Conservation (phyloP, 2,797 vertebrate species). For the Eulemur coronatus region DNA sequence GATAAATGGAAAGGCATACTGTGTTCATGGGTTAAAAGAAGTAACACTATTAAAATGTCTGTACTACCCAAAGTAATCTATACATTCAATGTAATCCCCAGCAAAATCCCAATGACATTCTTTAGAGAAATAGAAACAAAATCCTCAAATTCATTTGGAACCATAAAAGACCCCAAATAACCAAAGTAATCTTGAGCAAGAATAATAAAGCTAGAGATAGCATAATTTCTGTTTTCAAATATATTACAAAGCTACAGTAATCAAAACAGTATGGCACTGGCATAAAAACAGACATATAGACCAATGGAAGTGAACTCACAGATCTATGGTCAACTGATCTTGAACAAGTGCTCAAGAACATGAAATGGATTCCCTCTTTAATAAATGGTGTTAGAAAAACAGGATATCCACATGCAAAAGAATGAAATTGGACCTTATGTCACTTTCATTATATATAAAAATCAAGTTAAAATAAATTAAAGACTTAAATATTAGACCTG, state of each 20-base stretch:
- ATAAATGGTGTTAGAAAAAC: background rate
- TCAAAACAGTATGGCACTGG: background rate
- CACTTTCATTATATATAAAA: background rate
- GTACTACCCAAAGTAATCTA: background rate
- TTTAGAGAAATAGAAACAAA: background rate
- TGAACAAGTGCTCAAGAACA: background rate
- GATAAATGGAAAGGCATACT: background rate
- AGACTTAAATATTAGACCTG: background rate
- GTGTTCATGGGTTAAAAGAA: background rate
- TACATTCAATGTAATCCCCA: background rate
- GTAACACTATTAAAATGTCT: background rate
- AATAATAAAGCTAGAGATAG: background rate
- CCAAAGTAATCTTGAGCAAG: background rate
- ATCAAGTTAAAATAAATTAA: background rate
- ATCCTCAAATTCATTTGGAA: background rate
- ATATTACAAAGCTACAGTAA: background rate
- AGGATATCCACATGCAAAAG: background rate
- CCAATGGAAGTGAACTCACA: background rate
- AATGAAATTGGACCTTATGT: background rate
- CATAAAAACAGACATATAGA: background rate
- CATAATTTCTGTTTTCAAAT: background rate
- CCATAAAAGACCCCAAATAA: background rate
- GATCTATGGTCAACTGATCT: background rate
- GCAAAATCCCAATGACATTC: background rate
- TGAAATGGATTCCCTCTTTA: background rate